phyloP scores from a whole-genome alignment of 2,113 vertebrate genomes.

The Cinclus mexicanus region DNA sequence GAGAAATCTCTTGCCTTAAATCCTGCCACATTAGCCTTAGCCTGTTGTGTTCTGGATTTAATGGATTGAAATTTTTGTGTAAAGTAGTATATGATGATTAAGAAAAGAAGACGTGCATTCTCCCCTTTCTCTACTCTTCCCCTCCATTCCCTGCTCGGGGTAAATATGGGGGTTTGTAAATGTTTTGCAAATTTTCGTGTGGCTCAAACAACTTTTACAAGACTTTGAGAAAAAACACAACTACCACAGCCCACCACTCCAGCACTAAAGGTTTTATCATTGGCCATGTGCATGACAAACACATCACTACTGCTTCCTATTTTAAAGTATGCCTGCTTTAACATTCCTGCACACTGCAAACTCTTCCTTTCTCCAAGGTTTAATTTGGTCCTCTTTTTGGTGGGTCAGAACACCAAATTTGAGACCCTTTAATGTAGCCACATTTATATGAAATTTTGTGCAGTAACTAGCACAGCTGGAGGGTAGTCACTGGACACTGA shows the following conservation, averaged over 20 bases:
- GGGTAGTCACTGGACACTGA: neutral
- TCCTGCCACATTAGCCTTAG: neutral
- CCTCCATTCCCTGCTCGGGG: neutral
- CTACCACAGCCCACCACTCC: neutral
- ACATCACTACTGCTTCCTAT: neutral
- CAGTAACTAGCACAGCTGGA: neutral
- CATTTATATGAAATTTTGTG: neutral
- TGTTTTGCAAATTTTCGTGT: neutral
- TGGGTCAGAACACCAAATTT: neutral
- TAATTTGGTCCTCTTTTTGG: neutral
- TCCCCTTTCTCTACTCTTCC: neutral
- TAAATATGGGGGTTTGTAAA: neutral
- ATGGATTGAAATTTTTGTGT: neutral
- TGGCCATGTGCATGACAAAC: neutral
- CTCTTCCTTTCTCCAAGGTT: neutral
- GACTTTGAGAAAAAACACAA: neutral
- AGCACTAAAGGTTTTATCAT: neutral
- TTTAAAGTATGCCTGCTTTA: rapidly evolving
- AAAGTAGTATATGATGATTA: neutral
- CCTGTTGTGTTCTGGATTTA: neutral
- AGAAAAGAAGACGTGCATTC: neutral
- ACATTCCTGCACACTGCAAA: rapidly evolving
- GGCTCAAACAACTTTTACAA: neutral
- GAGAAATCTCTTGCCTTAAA: neutral
- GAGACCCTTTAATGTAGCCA: neutral